Conservation (phyloP, 1,140 invertebrate genomes). For the Drosophila simulans region DNA sequence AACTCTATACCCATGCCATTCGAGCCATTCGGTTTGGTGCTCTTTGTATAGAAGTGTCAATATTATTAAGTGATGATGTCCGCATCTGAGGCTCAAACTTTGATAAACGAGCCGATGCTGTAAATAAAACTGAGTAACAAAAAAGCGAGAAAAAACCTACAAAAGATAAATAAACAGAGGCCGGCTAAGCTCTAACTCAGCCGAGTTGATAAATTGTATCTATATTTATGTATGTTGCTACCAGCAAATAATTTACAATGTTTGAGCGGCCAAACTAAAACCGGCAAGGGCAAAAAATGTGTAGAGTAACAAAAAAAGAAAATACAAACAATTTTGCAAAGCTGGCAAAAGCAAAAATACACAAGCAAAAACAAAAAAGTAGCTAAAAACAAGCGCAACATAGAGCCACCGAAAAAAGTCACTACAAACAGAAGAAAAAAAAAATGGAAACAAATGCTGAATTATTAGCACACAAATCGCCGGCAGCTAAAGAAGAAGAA, state of each 20-base stretch:
- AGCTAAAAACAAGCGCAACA: slow-evolving; percentile 45
- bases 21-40: slow-evolving; percentile 1
- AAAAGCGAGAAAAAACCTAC: slow-evolving; percentile 19
- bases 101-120: slow-evolving; percentile 69
- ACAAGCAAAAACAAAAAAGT: slow-evolving; percentile 36
- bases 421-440: slow-evolving; percentile 33
- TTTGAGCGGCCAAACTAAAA: slow-evolving; percentile 64
- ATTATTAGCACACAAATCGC: slow-evolving; percentile 74
- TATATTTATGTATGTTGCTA: slow-evolving; percentile 71
- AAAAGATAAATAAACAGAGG: slow-evolving; percentile 44
- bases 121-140: slow-evolving; percentile 46
- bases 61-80: slow-evolving; percentile 81
- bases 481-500: slow-evolving; percentile 34
- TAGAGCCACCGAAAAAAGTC: slow-evolving; percentile 36
- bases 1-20: slow-evolving; percentile 29
- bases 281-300: slow-evolving; percentile 58
- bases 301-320: slow-evolving; percentile 50
- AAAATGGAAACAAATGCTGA: slow-evolving; percentile 71
- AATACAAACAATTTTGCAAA: slow-evolving; percentile 30
- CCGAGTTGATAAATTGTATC: slow-evolving; percentile 77
- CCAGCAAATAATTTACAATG: slow-evolving; percentile 74
- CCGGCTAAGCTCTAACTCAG: slow-evolving; percentile 52
- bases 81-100: slow-evolving; percentile 56
- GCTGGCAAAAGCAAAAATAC: slow-evolving; percentile 32
- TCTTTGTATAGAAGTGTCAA: slow-evolving; percentile 65